Evolutionary conservation across 2,797 vertebrate genomes (phyloP).

Genomic region (Sarcoramphus papa): DNA sequence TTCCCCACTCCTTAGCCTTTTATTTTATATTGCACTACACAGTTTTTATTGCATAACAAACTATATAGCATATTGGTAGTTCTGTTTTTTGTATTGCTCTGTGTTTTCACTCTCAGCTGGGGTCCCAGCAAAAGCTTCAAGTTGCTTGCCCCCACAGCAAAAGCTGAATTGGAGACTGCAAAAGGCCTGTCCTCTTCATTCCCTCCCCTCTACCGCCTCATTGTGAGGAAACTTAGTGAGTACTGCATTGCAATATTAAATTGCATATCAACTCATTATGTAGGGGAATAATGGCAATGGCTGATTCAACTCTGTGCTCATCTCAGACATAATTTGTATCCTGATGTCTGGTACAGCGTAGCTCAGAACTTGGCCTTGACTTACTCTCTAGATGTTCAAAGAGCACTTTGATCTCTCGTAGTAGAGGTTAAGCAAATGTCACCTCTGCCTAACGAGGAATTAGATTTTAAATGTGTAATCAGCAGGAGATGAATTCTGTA

Average conservation of each 20-base stretch:
- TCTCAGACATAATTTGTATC: not conserved
- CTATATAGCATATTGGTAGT: not conserved
- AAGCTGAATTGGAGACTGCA: not conserved
- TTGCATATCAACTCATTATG: not conserved
- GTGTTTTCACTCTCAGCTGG: not conserved
- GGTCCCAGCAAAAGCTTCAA: not conserved
- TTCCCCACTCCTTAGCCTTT: not conserved
- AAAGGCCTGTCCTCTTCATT: not conserved
- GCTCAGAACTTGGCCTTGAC: not conserved
- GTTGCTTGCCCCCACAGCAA: not conserved
- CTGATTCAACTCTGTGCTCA: not conserved
- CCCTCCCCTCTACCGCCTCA: rapidly evolving
- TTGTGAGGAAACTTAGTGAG: not conserved
- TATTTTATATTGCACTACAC: not conserved
- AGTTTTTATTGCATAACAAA: not conserved
- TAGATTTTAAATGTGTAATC: not conserved
- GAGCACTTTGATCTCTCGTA: not conserved
- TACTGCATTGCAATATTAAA: not conserved
- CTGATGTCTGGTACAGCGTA: not conserved
- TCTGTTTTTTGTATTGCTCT: not conserved
- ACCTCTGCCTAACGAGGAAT: not conserved
- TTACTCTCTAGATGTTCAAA: not conserved
- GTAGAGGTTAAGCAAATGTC: not conserved
- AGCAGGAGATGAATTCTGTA: not conserved
- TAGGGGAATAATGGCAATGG: not conserved